Evolutionary conservation across 2,113 vertebrate species (phyloP).

Genomic region (Spizaetus ornatus): DNA sequence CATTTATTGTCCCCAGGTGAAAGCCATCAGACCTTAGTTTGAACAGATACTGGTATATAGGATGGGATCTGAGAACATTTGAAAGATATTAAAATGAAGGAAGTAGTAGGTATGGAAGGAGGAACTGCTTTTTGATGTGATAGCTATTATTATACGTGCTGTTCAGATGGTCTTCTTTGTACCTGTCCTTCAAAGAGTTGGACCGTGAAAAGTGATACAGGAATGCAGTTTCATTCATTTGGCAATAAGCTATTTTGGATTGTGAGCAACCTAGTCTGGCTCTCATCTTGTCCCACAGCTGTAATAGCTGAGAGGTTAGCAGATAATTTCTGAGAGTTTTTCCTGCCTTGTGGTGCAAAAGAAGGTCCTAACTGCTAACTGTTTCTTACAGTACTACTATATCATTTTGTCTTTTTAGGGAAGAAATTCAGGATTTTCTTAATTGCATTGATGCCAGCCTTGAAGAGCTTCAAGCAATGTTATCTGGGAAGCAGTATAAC

Average conservation of each 20-base stretch:
- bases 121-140: background rate
- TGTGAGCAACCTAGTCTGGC: background rate
- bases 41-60: background rate
- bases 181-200: background rate
- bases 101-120: background rate
- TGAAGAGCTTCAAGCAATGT: conserved; percentile 61
- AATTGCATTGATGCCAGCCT: conserved; percentile 62
- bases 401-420: conserved; percentile 34
- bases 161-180: background rate
- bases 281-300: background rate
- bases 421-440: conserved; percentile 68
- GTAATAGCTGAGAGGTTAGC: background rate
- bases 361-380: background rate
- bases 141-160: background rate
- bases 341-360: background rate
- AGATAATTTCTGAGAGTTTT: background rate
- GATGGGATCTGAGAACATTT: background rate
- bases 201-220: background rate
- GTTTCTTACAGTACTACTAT: background rate
- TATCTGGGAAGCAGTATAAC: conserved; percentile 58
- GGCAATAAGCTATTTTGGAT: background rate
- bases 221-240: background rate
- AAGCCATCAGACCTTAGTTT: background rate
- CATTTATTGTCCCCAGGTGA: background rate
- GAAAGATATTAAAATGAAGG: background rate